These are phyloP conservation scores for Psophia crepitans DNA, from an alignment of 2,113 vertebrate genomes.

Conservation along the genomic window DNA sequence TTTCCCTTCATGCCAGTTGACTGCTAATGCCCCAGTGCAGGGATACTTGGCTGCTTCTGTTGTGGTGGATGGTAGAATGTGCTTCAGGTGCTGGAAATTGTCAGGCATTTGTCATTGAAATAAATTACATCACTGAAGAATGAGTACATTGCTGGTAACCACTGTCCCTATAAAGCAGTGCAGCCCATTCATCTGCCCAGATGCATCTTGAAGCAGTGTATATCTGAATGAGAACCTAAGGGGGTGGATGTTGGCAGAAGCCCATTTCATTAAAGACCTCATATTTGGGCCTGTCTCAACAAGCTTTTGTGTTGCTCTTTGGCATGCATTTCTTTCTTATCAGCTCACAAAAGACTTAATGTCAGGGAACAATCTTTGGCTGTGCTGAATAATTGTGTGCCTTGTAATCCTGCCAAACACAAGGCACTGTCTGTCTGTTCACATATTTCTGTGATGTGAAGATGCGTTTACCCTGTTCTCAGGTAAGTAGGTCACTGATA, in stretches of 20 bases:
- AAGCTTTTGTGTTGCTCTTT: neutral
- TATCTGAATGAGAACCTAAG: neutral
- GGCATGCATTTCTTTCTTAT: neutral
- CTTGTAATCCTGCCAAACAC: neutral
- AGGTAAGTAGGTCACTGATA: neutral
- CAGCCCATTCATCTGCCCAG: neutral
- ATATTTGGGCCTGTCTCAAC: neutral
- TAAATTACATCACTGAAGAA: neutral
- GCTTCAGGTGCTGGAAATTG: neutral
- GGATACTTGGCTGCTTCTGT: neutral
- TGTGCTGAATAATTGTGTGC: neutral
- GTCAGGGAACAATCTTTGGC: neutral
- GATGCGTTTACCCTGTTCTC: neutral
- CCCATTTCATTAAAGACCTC: neutral
- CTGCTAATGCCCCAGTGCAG: neutral
- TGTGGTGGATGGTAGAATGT: neutral
- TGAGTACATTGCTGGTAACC: neutral
- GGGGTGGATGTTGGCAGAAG: neutral
- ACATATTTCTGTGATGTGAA: neutral
- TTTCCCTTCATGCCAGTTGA: neutral
- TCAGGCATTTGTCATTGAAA: neutral
- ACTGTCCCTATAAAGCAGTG: neutral
- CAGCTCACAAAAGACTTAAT: neutral
- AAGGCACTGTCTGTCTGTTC: neutral
- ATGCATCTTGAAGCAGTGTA: neutral